Evolutionary conservation across 2,113 vertebrate genomes (phyloP), one percentile per base, ranked within the genome.

Genomic region (Amblyornis subalaris): DNA sequence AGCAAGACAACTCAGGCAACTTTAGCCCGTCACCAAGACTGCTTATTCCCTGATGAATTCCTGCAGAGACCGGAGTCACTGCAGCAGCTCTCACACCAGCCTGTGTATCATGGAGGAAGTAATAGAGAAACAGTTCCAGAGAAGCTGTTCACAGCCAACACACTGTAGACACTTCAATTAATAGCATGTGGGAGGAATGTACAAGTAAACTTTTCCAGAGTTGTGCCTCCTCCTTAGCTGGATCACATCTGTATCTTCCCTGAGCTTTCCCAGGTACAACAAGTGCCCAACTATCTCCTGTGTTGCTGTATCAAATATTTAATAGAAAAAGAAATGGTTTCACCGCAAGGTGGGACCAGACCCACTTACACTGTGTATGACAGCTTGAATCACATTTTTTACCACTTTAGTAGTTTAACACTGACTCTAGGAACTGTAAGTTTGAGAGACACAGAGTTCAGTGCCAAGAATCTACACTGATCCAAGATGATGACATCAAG

Each of bases 171-270:
- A 20, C 33, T 48, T 57, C 81, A 65, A 40, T 53, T 51, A 79
- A 53, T 6, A 76, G 20, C 0, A 5, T 3, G 5, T 4, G 60
- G 42, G 64, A 95, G 21, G 47, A 76, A 55, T 0, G 3, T 2
- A 45, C 44, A 81, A 67, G n/a, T 51, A 53, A 87, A 20, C 26
- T 81, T 75, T 16, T 31, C 40, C n/a, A 38, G 55, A 79, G 36
- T 26, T 74, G 51, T 74, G 29, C 55, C 55, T 35, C 14, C 7
- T 85, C 45, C 40, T 81, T 76, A 13, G 28, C 33, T 53, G 24
- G 35, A 60, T 47, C 60, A 19, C 51, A 82, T 23, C 54, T 42
- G 10, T 19, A 64, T 15, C 61, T 9, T 73, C 47, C 62, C 38
- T 44, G 75, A 72, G 29, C 42, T 28, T 25, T 58, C 18, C 12